A percentile compares a stretch with the other conserved stretches of the same genome.
These are phyloP conservation scores for Leptopilina syphax DNA, from an alignment of 2,888 invertebrate species.

Conservation along the genomic window DNA sequence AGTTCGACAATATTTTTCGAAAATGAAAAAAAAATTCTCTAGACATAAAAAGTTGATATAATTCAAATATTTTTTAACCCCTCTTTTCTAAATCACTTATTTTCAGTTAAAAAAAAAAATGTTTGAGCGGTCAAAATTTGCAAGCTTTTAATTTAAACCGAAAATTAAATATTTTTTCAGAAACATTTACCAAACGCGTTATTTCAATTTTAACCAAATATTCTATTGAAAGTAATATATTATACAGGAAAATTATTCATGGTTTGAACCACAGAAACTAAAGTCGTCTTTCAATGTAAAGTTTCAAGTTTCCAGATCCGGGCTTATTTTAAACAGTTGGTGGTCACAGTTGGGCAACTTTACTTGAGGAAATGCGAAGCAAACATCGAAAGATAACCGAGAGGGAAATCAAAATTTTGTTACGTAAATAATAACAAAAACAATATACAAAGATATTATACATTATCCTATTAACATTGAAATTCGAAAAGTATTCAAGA, in stretches of 20 bases:
- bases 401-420: conserved; percentile 3
- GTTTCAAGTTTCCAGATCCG: conserved; percentile 43
- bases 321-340: conserved; percentile 59
- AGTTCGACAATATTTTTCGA: neutral
- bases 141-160: too few relatives aligned
- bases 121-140: too few relatives aligned
- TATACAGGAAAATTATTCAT: conserved; percentile 14
- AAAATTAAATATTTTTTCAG: too few relatives aligned
- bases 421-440: conserved; percentile 11
- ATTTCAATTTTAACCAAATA: neutral
- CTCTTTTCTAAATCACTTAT: too few relatives aligned
- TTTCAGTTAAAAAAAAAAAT: too few relatives aligned
- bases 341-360: conserved; percentile 38
- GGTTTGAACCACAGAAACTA: conserved; percentile 15
- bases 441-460: neutral
- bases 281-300: conserved; percentile 17
- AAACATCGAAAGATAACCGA: neutral
- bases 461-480: neutral
- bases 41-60: too few relatives aligned
- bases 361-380: neutral
- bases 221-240: conserved; percentile 12
- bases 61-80: too few relatives aligned
- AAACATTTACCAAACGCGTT: too few relatives aligned
- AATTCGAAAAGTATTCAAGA: too few relatives aligned
- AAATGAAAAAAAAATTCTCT: too few relatives aligned